Percentiles rank a stretch among this genome's conserved stretches.
Conservation (phyloP, 2,113 vertebrate genomes). For the Suricata suricatta region DNA sequence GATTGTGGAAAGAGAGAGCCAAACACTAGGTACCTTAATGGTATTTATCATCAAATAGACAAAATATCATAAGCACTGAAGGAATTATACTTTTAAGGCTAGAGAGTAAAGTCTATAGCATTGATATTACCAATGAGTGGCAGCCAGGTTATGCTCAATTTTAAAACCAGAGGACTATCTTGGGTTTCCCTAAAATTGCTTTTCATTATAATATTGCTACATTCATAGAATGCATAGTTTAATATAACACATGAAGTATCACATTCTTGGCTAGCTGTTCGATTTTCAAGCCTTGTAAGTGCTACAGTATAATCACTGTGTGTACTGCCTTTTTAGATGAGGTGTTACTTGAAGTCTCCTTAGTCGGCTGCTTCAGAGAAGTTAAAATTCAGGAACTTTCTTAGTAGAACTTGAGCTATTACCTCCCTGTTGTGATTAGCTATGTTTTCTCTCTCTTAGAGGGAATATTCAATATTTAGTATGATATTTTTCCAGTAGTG, state of each 20-base stretch:
- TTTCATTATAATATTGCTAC: neutral
- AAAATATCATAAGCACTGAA: conserved; percentile 2
- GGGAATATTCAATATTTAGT: neutral
- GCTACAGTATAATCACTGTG: neutral
- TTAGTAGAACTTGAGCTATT: neutral
- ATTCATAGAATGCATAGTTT: conserved; percentile 17
- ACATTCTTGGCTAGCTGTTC: neutral
- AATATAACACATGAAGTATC: conserved; percentile 19
- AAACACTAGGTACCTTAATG: neutral
- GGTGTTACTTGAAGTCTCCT: neutral
- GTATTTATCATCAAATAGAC: neutral
- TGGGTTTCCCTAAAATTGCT: neutral
- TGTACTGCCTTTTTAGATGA: neutral
- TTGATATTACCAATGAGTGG: neutral
- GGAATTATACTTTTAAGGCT: conserved; percentile 46
- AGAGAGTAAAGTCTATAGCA: conserved; percentile 36
- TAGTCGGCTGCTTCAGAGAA: neutral
- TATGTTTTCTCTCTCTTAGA: neutral
- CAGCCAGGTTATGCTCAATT: neutral
- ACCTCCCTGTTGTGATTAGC: neutral
- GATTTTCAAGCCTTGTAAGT: neutral
- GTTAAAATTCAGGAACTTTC: conserved; percentile 39
- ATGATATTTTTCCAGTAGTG: neutral
- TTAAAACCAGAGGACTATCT: conserved; percentile 14
- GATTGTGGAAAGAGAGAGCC: conserved; percentile 26